These are phyloP conservation scores for Alexandromys fortis DNA, from an alignment of 2,113 vertebrate species.

Conservation along the genomic window DNA sequence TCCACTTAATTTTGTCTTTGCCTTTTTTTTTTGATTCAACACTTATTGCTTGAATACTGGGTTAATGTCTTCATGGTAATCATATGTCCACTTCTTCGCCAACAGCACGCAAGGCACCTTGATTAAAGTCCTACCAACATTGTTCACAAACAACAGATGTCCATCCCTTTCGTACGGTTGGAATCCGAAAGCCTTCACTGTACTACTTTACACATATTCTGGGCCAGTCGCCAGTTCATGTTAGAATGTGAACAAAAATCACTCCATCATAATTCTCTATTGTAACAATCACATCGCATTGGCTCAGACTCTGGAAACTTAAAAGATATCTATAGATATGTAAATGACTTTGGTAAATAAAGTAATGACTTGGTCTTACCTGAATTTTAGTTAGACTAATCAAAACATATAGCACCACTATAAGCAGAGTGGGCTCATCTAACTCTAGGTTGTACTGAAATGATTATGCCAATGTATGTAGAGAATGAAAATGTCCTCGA, in stretches of 20 bases:
- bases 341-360: conserved; percentile 11
- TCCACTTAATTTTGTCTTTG: not conserved
- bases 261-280: not conserved
- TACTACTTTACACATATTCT: conserved; percentile 2
- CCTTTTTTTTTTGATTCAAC: not conserved
- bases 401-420: not conserved
- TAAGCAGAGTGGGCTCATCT: not conserved
- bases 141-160: not conserved
- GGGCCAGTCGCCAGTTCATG: conserved; percentile 29
- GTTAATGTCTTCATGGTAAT: conserved; percentile 3
- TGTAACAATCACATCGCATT: conserved; percentile 33
- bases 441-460: not conserved
- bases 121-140: conserved; percentile 17
- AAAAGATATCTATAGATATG: not conserved
- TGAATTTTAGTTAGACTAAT: conserved; percentile 46
- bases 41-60: not conserved
- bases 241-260: conserved; percentile 12
- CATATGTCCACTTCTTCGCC: not conserved
- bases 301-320: conserved; percentile 7
- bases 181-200: not conserved
- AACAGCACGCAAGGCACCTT: conserved; percentile 33
- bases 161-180: conserved; percentile 31
- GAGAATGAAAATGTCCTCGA: not conserved
- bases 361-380: not conserved
- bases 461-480: not conserved